These are phyloP conservation scores for Apodemus sylvaticus DNA, from an alignment of 2,113 vertebrate genomes.

Conservation along the genomic window DNA sequence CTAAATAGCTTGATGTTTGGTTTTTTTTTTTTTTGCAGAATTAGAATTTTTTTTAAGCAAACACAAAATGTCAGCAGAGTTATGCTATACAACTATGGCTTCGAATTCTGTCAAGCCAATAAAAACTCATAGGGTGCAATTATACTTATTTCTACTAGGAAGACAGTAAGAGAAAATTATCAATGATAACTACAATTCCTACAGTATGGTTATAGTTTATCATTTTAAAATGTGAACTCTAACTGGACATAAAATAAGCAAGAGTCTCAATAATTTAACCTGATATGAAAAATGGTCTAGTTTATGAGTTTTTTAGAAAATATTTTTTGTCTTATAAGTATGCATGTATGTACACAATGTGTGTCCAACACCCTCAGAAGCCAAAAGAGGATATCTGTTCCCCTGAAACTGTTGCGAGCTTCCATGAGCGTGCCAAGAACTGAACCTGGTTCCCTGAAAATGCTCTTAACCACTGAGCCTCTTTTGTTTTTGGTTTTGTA, in stretches of 20 bases:
- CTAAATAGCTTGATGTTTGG: neutral
- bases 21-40: neutral
- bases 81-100: neutral
- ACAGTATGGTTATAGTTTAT: neutral
- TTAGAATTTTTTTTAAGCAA: neutral
- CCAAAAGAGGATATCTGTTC: neutral
- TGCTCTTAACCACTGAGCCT: neutral
- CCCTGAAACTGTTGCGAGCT: neutral
- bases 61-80: neutral
- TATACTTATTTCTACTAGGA: neutral
- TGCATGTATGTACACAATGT: neutral
- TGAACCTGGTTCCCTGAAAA: neutral
- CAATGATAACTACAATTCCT: neutral
- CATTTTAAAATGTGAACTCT: neutral
- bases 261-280: neutral
- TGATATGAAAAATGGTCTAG: neutral
- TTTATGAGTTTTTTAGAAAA: neutral
- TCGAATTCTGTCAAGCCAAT: neutral
- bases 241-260: neutral
- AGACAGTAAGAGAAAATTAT: neutral
- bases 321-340: neutral
- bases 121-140: neutral
- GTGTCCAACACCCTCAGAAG: neutral
- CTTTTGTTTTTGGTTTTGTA: neutral
- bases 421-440: too few relatives aligned